Evolutionary conservation across 2,113 vertebrate genomes (phyloP), one percentile per base, ranked within the genome.

Genomic region (Salvelinus namaycush): DNA sequence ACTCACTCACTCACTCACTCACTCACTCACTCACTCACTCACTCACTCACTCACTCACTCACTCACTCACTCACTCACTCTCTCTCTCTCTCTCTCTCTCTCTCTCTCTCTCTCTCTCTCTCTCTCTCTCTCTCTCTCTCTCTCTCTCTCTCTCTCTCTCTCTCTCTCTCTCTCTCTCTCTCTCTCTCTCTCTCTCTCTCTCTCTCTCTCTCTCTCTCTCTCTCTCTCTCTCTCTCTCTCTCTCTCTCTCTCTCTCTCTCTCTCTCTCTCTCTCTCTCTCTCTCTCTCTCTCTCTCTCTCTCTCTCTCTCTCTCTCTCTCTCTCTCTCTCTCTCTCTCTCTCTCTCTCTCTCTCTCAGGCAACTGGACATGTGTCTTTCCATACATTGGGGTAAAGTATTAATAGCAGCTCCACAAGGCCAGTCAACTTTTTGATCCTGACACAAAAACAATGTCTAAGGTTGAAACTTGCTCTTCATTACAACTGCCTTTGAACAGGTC

Each of bases 341-440:
- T 66, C 3, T 70, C 39, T 7, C 7, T 39, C 8, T 39, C 1
- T 57, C 70, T 62, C 4, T 68, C 44, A 54, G 64, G 66, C 44
- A 68, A n/a, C 48, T 31, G 72, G 72, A 49, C 70, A 76, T 51
- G 29, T 73, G 69, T 64, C 84, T 83, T 79, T 60, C 18, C 1
- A 71, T 59, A 74, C 20, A 77, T 22, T 3, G 26, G 26, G 13
- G 24, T 57, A 70, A 34, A 75, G 67, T 85, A 87, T 82, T 79
- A 77, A 78, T 83, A 82, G 79, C n/a, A 9, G 11, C 1, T 70
- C 8, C 29, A 68, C 13, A 39, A 71, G 68, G 48, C 73, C 70
- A 73, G 71, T 70, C 29, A 72, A n/a, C 51, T 24, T 1, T 31
- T 11, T 48, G 54, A 48, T 73, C 68, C 34, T 79, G 44, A 65